phyloP scores from a whole-genome alignment of 2,113 vertebrate genomes.

The Gnathonemus echidnorhynchus region DNA sequence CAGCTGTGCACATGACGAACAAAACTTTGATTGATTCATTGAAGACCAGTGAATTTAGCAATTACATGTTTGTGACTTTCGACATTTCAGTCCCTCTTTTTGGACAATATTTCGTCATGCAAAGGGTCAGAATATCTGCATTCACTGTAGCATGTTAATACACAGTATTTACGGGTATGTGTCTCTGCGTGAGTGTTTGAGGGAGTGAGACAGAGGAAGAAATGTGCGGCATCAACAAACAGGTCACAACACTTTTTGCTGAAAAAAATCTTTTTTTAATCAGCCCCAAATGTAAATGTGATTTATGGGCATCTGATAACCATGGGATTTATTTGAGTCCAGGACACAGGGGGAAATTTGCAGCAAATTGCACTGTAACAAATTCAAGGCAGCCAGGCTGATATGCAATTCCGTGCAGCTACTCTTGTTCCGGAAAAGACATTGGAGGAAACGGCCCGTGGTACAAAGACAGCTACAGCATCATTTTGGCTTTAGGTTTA shows the following conservation, averaged over 20 bases:
- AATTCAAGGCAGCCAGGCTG: neutral
- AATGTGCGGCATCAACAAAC: neutral
- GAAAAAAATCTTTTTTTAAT: neutral
- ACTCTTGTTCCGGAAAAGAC: neutral
- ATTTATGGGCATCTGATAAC: neutral
- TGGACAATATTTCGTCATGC: neutral
- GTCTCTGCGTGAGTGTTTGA: neutral
- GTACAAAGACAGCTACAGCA: neutral
- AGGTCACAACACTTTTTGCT: neutral
- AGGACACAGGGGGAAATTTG: neutral
- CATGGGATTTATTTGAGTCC: neutral
- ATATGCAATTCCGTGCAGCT: conserved; percentile 9
- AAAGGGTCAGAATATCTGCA: neutral
- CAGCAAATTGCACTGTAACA: neutral
- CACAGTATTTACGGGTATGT: neutral
- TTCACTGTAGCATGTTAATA: neutral
- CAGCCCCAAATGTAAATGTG: conserved; percentile 10
- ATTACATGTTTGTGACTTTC: neutral
- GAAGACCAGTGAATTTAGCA: neutral
- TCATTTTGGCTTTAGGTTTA: conserved; percentile 18
- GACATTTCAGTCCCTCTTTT: neutral
- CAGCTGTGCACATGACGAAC: neutral
- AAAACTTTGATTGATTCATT: neutral
- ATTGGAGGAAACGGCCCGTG: neutral
- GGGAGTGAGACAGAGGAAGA: neutral